Base-by-base conservation (phyloP, 2,113 vertebrate genomes). In the Pluvialis apricaria region DNA sequence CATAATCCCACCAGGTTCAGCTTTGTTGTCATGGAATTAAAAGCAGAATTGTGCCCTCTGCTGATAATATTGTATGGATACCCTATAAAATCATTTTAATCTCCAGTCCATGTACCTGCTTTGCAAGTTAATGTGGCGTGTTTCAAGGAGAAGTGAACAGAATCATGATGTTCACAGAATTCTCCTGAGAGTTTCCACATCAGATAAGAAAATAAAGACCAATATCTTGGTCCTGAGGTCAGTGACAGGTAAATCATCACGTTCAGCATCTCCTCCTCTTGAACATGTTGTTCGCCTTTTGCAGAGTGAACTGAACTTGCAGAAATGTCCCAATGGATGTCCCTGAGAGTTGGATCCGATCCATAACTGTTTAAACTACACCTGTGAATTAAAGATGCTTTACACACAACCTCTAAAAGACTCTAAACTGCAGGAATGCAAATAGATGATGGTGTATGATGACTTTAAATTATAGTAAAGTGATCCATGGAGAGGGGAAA, bases 91-190 rank as follows among this genome's bases (percentile, higher is more conserved):
- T 71, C 45, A 55, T 94, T 94, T 95, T 94, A 88, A 93, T 86
- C 85, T 94, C 64, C 92, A 95, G 71, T 13, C 71, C 93, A 92
- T 60, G 28, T 95, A 80, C 60, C 60, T 95, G 60, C 64, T 94
- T 93, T 94, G 90, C 92, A 97, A 96, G 90, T 94, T 96, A 96
- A 96, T 94, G 79, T 92, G 82, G 15, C 71, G 55, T 83, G 82
- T 93, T 97, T 94, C 94, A 95, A 96, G 90, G 94, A 91, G 90
- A 93, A 92, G 60, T 86, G 95, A 86, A 95, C 0, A 0, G 68
- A 95, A 88, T 94, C 60, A 73, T 52, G 64, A 90, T 86, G n/a
- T 90, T 86, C 79, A 86, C 29, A 78, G 45, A 55, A 96, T 75
- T 78, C 92, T 86, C 92, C 64, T 64, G 94, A 92, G 94, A 70